A percentile compares a stretch with the other conserved stretches of the same genome.
These are phyloP conservation scores for Agapostemon virescens DNA, from an alignment of 2,888 invertebrate species.

Conservation along the genomic window DNA sequence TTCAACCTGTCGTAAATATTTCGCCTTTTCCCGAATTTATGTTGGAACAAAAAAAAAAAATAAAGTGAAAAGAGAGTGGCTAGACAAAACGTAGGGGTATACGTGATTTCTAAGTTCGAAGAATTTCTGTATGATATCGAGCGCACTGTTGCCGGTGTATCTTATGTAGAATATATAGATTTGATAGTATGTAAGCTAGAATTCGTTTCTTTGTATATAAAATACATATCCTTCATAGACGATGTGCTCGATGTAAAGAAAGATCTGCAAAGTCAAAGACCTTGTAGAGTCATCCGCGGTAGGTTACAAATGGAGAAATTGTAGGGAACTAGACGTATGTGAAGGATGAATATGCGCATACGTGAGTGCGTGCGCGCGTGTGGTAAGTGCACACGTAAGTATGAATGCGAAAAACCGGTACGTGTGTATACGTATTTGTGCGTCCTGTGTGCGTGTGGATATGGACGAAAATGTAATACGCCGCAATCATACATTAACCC, in stretches of 20 bases:
- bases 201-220: slow-evolving; percentile 77
- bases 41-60: slow-evolving; percentile 13
- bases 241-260: slow-evolving; percentile 73
- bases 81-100: slow-evolving; percentile 23
- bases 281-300: slow-evolving; percentile 62
- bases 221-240: slow-evolving; percentile 77
- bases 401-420: slow-evolving; percentile 24
- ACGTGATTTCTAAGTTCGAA: slow-evolving; percentile 39
- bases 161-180: slow-evolving; percentile 65
- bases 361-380: slow-evolving; percentile 13
- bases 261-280: slow-evolving; percentile 65
- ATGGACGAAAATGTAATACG: slow-evolving; percentile 50
- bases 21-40: slow-evolving; percentile 21
- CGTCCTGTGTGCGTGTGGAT: slow-evolving; percentile 2
- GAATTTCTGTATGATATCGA: slow-evolving; percentile 63
- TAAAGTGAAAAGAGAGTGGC: slow-evolving; percentile 1
- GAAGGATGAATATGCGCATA: slow-evolving; percentile 31
- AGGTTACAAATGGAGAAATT: slow-evolving; percentile 40
- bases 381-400: slow-evolving; percentile 31
- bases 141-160: slow-evolving; percentile 59
- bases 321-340: slow-evolving; percentile 52
- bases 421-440: neutral
- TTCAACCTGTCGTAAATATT: slow-evolving; percentile 29
- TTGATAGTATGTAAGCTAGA: slow-evolving; percentile 56
- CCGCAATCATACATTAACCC: slow-evolving; percentile 70